Conservation (phyloP, 1,140 invertebrate species). For the Lepidurus packardi region DNA sequence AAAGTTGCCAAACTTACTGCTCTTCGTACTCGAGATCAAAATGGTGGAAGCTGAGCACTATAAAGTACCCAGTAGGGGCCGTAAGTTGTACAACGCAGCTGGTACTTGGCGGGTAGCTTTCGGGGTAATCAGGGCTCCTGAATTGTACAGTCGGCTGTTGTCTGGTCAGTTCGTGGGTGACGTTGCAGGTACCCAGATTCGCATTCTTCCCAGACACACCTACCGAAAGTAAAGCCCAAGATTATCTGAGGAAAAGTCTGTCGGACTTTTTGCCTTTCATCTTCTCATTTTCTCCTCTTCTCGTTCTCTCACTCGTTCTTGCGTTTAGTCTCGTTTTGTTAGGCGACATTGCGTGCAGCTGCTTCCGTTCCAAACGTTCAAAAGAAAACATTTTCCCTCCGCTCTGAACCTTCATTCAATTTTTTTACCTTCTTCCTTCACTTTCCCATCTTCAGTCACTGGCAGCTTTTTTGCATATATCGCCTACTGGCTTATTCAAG, state of each 20-base stretch:
- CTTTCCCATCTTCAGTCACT: no score
- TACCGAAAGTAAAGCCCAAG: background rate
- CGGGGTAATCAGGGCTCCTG: conserved; percentile 62
- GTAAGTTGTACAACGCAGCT: conserved; percentile 56
- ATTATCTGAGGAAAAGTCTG: background rate
- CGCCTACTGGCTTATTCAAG: no score
- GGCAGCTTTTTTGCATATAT: no score
- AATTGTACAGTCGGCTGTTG: conserved; percentile 54
- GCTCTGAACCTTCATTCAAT: no score
- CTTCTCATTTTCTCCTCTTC: background rate
- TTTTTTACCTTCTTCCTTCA: no score
- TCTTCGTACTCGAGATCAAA: conserved; percentile 61
- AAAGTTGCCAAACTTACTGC: conserved; percentile 53
- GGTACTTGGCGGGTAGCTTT: conserved; percentile 61
- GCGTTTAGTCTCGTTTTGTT: background rate
- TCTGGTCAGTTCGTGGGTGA: conserved; percentile 53
- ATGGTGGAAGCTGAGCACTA: conserved; percentile 62
- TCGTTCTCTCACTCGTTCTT: background rate
- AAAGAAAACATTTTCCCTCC: background rate
- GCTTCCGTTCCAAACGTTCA: background rate
- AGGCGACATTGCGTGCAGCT: background rate
- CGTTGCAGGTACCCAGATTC: conserved; percentile 53
- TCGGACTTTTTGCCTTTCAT: background rate
- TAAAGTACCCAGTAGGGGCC: conserved; percentile 53
- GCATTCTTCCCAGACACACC: conserved; percentile 29